A percentile compares a stretch with the other conserved stretches of the same genome.
Conservation (phyloP, 2,888 invertebrate genomes). For the Nephrocerus scutellatus region DNA sequence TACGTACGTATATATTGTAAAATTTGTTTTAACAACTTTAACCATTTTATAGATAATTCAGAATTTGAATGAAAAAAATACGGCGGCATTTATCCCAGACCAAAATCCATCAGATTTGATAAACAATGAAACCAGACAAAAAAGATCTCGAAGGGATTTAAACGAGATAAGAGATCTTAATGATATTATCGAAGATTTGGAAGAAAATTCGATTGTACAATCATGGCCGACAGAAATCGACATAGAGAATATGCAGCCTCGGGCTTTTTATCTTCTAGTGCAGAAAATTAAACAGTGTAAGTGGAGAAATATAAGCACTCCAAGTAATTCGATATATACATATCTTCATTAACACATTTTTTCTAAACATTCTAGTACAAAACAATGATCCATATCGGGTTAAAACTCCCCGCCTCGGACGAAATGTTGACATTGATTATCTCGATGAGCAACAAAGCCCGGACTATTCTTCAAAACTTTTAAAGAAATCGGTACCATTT, state of each 20-base stretch:
- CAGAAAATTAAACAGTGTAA: conserved; percentile 37
- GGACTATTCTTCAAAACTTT: too few species aligned
- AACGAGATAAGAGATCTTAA: conserved; percentile 29
- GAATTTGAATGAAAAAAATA: too few species aligned
- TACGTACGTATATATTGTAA: too few species aligned
- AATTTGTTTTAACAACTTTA: too few species aligned
- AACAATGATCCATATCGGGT: conserved; percentile 36
- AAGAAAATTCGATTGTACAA: conserved; percentile 31
- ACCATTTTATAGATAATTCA: too few species aligned
- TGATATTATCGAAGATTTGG: conserved; percentile 36
- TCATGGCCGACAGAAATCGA: conserved; percentile 31
- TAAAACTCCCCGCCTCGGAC: conserved; percentile 50
- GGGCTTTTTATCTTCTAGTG: conserved; percentile 36
- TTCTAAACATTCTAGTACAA: conserved; percentile 31
- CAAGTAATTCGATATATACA: conserved; percentile 18
- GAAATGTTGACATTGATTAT: conserved; percentile 45
- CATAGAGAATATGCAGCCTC: conserved; percentile 37
- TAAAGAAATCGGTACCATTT: conserved; percentile 48
- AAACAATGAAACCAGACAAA: background rate
- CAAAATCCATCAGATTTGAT: too few species aligned
- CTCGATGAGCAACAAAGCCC: too few species aligned
- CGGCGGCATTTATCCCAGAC: too few species aligned
- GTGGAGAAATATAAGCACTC: conserved; percentile 22
- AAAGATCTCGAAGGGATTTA: background rate
- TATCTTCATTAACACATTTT: too few species aligned